phyloP scores from a whole-genome alignment of 2,113 vertebrate genomes.

The Tonatia bakeri region DNA sequence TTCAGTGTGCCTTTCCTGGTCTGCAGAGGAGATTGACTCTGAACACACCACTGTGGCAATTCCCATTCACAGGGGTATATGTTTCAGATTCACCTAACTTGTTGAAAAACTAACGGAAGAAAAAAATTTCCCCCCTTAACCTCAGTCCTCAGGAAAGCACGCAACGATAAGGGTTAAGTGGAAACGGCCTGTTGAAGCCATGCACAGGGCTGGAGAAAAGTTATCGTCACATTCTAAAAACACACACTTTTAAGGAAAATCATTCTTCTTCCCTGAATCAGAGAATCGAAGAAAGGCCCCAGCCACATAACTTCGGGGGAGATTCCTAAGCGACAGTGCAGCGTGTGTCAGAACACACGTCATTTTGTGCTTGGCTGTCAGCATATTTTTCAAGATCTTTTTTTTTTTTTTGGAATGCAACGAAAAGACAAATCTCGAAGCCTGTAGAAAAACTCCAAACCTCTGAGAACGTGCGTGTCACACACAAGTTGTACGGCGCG shows the following conservation, averaged over 20 bases:
- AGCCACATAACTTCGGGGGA: constrained; percentile 77
- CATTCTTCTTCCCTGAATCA: constrained; percentile 67
- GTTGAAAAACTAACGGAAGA: constrained; percentile 52
- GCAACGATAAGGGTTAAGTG: constrained; percentile 54
- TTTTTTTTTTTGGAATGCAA: constrained; percentile 49
- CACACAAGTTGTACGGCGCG: background rate
- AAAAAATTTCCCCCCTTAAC: background rate
- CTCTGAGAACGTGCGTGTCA: background rate
- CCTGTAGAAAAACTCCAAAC: constrained; percentile 46
- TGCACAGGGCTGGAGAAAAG: background rate
- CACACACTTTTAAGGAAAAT: constrained; percentile 47
- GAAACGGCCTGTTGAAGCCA: constrained; percentile 42
- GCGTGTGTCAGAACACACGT: constrained; percentile 76
- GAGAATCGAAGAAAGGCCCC: constrained; percentile 68
- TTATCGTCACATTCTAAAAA: constrained; percentile 54
- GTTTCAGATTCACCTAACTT: constrained; percentile 49
- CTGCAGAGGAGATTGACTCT: constrained; percentile 31
- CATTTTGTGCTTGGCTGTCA: constrained; percentile 76
- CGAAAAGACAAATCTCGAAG: constrained; percentile 70
- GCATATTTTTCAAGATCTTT: constrained; percentile 60
- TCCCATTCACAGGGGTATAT: constrained; percentile 44
- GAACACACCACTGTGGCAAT: constrained; percentile 3
- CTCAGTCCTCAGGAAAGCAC: background rate
- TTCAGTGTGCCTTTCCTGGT: background rate
- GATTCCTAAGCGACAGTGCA: constrained; percentile 61